phyloP scores from a whole-genome alignment of 2,797 vertebrate genomes.

The Garrulus glandarius region DNA sequence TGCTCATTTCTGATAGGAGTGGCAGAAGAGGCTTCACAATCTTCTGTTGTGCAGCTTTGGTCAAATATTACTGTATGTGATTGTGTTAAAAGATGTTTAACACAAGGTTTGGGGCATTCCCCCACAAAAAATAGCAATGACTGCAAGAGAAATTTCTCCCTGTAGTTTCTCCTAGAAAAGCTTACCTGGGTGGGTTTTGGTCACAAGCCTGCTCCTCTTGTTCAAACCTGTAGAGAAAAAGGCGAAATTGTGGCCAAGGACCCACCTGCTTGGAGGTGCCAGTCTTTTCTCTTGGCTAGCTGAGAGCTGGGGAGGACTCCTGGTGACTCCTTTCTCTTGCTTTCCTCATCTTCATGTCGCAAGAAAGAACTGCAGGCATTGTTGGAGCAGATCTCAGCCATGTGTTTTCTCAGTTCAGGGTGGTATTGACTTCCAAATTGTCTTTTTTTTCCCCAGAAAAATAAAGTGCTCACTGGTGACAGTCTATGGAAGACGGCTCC shows the following conservation, averaged over 20 bases:
- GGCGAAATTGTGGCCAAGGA: neutral
- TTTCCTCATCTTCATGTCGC: neutral
- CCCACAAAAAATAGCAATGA: rapidly evolving
- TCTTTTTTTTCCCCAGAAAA: neutral
- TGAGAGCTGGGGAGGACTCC: neutral
- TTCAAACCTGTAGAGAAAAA: neutral
- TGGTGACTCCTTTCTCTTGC: neutral
- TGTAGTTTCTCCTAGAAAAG: neutral
- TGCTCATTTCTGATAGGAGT: neutral
- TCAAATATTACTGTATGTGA: neutral
- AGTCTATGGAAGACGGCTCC: neutral
- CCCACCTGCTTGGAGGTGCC: neutral
- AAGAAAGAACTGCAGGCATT: neutral
- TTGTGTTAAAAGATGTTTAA: neutral
- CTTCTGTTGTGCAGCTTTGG: neutral
- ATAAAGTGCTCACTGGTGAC: neutral
- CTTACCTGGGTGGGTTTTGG: neutral
- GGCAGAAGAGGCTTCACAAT: neutral
- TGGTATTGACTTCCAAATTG: neutral
- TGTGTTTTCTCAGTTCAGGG: neutral
- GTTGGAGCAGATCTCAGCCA: neutral
- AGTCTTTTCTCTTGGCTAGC: neutral
- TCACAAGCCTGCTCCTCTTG: neutral
- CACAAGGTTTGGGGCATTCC: neutral
- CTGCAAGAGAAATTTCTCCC: neutral